Evolutionary conservation across 2,888 invertebrate genomes (phyloP), one percentile per base, ranked within the genome.

Genomic region (Trichogramma evanescens): DNA sequence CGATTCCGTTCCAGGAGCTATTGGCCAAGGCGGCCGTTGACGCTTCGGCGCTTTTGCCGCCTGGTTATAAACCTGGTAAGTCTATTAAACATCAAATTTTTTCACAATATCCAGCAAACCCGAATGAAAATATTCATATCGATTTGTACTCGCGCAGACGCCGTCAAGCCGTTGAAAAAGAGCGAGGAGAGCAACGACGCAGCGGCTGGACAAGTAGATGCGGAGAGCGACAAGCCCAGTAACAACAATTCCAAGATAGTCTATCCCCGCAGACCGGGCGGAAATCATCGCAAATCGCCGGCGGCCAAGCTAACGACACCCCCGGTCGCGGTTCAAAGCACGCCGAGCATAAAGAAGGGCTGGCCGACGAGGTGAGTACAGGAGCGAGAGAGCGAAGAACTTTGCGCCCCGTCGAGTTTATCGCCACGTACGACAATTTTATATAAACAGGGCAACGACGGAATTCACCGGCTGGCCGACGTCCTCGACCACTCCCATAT

Each of bases 401-500:
- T 13, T 13, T 13, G 13, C 13, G 1, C 13, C 13, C 13, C 13
- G 2, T 13, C 13, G 13, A 13, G 13, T 13, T 13, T 13, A 13
- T 13, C 2, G 13, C 13, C 2, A 13, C 2, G 1, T 13, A 13
- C 13, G 13, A 13, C 13, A 45, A 9, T 45, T 73, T 79, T 13
- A 13, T 13, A 13, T 13, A 13, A 13, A 48, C 71, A 89, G 90
- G 78, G 89, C 88, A 38, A 90, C 91, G 6, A 93, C 93, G 13
- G 92, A 91, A 76, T 93, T 93, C 70, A 93, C 92, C 9, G 93
- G 93, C 10, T 93, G 93, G 93, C 92, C 93, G 8, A 89, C 91
- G 1, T 88, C 91, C 5, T 89, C 93, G 1, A 92, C 93, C 0
- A 92, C 92, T 0, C 91, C 92, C 0, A 86, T 92, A 67, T 91